Evolutionary conservation across 2,888 invertebrate genomes (phyloP).

Genomic region (Rotaria socialis): DNA sequence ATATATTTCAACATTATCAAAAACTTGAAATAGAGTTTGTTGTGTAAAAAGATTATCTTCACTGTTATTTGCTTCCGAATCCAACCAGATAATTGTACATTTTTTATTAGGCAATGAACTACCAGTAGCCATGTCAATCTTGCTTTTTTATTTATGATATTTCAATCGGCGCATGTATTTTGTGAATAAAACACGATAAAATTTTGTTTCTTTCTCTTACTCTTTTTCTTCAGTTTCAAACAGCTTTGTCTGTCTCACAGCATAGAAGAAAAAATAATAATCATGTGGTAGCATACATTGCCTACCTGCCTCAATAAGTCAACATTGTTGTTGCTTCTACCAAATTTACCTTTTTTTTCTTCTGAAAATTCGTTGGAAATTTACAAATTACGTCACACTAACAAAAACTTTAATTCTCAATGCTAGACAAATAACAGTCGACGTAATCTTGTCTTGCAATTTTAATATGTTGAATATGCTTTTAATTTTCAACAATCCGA

Average conservation of each 20-base stretch:
- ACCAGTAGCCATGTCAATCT: neutral
- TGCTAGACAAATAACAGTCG: neutral
- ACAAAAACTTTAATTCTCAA: neutral
- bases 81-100: neutral
- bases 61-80: neutral
- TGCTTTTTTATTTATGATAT: neutral
- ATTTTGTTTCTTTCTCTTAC: neutral
- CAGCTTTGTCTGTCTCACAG: no score
- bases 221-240: no score
- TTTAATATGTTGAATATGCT: no score
- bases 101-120: neutral
- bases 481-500: no score
- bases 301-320: neutral
- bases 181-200: no score
- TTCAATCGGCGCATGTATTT: neutral
- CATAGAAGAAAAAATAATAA: no score
- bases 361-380: neutral
- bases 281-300: no score
- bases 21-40: neutral
- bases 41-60: neutral
- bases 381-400: neutral
- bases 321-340: neutral
- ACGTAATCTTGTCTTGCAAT: no score
- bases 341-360: neutral
- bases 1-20: neutral